phyloP scores from a whole-genome alignment of 2,888 invertebrate species.

The Ophraella communa region DNA sequence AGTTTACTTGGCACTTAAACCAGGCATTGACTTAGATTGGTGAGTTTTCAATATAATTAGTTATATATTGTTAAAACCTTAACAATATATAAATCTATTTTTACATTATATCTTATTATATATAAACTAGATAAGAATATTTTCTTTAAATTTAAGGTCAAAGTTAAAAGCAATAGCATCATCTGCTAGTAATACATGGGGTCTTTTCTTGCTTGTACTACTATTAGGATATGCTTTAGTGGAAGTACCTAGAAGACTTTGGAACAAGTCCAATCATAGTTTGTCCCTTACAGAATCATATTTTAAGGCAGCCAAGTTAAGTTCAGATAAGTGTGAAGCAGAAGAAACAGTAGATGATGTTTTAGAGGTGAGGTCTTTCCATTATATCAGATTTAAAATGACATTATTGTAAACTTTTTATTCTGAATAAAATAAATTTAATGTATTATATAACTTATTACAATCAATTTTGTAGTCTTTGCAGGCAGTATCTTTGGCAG shows the following conservation, averaged over 20 bases:
- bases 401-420: no score
- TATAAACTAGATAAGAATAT: neutral
- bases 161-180: conserved; percentile 97
- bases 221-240: conserved; percentile 95
- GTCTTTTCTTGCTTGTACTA: conserved; percentile 90
- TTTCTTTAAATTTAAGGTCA: conserved; percentile 64
- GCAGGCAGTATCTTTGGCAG: conserved; percentile 79
- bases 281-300: conserved; percentile 65
- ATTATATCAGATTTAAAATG: neutral
- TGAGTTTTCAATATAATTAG: conserved; percentile 63
- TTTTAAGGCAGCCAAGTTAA: conserved; percentile 93
- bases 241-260: conserved; percentile 90
- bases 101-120: neutral
- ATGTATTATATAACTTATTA: no score
- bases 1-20: conserved; percentile 91
- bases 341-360: conserved; percentile 97
- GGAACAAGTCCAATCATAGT: conserved; percentile 80
- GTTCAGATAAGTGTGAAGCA: conserved; percentile 94
- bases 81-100: no score
- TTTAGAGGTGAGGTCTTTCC: conserved; percentile 71
- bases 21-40: conserved; percentile 88
- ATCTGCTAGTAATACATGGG: conserved; percentile 99
- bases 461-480: conserved; percentile 78
- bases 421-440: conserved; percentile 41
- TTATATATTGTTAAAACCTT: no score